phyloP scores from a whole-genome alignment of 23 tunicate genomes.

The Diplosoma virens region DNA sequence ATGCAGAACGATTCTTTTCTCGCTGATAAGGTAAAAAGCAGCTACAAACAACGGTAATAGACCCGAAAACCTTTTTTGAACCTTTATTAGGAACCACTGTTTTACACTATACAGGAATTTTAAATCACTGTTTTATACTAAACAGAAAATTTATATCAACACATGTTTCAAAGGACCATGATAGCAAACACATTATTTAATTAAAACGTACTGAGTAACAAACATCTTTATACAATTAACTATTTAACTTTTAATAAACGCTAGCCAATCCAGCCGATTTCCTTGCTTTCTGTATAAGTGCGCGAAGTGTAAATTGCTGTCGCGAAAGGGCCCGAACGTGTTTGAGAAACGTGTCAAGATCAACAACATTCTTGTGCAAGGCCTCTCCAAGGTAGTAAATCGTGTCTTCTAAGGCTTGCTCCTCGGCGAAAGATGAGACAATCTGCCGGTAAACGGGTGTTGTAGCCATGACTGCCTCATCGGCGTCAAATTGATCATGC shows the following conservation, averaged over 20 bases:
- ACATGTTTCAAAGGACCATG: no score
- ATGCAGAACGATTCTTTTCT: no score
- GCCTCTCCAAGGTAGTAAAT: conserved; percentile 90
- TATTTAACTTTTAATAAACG: conserved; percentile 29
- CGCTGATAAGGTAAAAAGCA: no score
- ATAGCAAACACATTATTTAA: no score
- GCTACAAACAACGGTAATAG: no score
- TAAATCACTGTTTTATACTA: no score
- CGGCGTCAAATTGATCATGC: conserved; percentile 78
- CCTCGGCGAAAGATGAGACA: conserved; percentile 73
- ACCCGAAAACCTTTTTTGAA: no score
- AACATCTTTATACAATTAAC: neutral
- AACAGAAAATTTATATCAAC: no score
- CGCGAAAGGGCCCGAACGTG: conserved; percentile 86
- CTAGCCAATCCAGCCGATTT: conserved; percentile 73
- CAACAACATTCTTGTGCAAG: conserved; percentile 60
- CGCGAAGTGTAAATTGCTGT: conserved; percentile 77
- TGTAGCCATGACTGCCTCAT: conserved; percentile 83
- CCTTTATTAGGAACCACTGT: no score
- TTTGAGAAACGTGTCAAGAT: conserved; percentile 77
- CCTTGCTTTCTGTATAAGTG: conserved; percentile 76
- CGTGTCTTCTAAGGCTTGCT: conserved; percentile 91
- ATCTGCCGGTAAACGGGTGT: conserved; percentile 93
- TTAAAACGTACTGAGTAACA: no score
- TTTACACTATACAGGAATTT: no score